A percentile compares a stretch with the other conserved stretches of the same genome.
Conservation (phyloP, 2,888 invertebrate species). For the Eilema caniola region DNA sequence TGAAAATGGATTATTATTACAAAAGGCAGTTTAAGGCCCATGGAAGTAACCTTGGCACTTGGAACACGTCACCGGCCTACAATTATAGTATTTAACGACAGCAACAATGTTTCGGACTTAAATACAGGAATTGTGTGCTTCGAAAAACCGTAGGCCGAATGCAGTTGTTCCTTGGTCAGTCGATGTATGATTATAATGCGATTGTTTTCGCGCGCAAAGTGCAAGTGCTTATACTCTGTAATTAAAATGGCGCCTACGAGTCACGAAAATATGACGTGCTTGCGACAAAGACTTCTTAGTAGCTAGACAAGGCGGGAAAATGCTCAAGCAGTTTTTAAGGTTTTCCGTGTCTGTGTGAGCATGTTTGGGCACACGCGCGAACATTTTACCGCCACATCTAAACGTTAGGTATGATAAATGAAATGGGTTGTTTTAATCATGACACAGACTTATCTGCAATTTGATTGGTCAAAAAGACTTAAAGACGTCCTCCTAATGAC, state of each 20-base stretch:
- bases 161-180: not conserved
- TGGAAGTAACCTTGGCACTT: constrained; percentile 7
- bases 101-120: constrained; percentile 21
- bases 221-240: not conserved
- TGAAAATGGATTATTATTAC: not conserved
- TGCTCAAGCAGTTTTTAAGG: too few relatives aligned
- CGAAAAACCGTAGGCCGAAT: not conserved
- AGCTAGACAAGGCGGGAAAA: too few relatives aligned
- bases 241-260: not conserved
- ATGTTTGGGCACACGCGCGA: too few relatives aligned
- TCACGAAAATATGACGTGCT: too few relatives aligned
- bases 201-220: not conserved
- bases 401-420: too few relatives aligned
- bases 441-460: too few relatives aligned
- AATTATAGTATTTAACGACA: constrained; percentile 21
- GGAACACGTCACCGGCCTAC: constrained; percentile 5
- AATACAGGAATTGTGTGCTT: constrained; percentile 12
- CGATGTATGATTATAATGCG: not conserved
- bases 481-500: too few relatives aligned
- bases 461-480: too few relatives aligned
- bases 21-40: constrained; percentile 6
- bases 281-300: too few relatives aligned
- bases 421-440: too few relatives aligned
- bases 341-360: too few relatives aligned
- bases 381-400: too few relatives aligned